Conservation (phyloP, 2,113 vertebrate species). For the Pagrus major region DNA sequence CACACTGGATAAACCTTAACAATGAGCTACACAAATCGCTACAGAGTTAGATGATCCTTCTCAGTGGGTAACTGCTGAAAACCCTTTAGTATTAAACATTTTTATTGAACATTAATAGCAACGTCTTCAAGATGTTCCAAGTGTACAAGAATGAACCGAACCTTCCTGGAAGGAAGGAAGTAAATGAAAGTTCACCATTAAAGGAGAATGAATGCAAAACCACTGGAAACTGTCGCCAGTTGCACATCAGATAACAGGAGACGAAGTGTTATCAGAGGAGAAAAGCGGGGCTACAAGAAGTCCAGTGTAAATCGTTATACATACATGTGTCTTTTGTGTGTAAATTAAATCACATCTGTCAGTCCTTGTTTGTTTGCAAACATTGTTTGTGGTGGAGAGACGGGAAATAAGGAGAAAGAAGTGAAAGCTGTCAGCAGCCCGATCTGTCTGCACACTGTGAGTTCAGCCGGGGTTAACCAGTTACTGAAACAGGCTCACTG, state of each 20-base stretch:
- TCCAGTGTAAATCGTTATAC: too few species aligned
- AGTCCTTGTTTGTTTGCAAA: not conserved
- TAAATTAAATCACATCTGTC: not conserved
- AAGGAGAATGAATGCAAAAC: accelerated
- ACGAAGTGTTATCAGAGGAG: not conserved
- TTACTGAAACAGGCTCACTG: not conserved
- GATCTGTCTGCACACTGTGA: not conserved
- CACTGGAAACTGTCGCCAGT: not conserved
- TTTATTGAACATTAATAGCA: not conserved
- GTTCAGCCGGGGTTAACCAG: not conserved
- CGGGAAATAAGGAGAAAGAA: not conserved
- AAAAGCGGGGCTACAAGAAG: too few species aligned
- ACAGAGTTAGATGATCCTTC: not conserved
- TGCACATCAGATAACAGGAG: not conserved
- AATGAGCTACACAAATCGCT: not conserved
- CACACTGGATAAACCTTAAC: not conserved
- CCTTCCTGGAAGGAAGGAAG: not conserved
- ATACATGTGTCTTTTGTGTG: not conserved
- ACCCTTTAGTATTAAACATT: not conserved
- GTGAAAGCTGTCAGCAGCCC: not conserved
- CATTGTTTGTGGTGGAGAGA: not conserved
- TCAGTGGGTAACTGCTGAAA: not conserved
- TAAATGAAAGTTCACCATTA: not conserved
- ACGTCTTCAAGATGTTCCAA: not conserved
- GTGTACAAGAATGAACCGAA: not conserved